Evolutionary conservation across 2,888 invertebrate species (phyloP), one percentile per base, ranked within the genome.

Genomic region (Cerceris ruficornis): DNA sequence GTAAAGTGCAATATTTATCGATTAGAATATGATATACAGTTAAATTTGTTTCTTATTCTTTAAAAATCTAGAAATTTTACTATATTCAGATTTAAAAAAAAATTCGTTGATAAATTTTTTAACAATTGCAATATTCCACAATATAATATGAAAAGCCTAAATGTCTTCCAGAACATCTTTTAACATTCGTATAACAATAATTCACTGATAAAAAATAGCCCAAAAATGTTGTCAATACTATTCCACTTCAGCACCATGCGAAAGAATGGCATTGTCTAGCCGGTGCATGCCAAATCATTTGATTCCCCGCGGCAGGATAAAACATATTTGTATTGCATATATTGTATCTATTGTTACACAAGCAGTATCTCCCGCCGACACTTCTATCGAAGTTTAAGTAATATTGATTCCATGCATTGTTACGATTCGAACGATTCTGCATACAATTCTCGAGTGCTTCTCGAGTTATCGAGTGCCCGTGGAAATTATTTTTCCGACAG

Each of bases 351-450:
- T 13, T 15, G 15, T 59, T 15, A 49, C 55, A 77, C 54, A 46
- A 17, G 9, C 57, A 66, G 46, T 64, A 42, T n/a, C 49, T 49
- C 13, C 42, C 13, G 9, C 0, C 6, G 13, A 17, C 7, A 14
- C 41, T 54, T n/a, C 49, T 59, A 46, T 75, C 46, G 11, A 28
- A 42, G 41, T 68, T 76, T 57, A 57, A 52, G 13, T 69, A 61
- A 61, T 61, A 71, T 13, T 6, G 71, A 68, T 68, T 52, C 50
- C 39, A 61, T 39, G 50, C 46, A 46, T 43, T 42, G 70, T 60
- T 54, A n/a, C 58, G 70, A 67, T 13, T 54, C 43, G 50, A 43
- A 14, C 59, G 55, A 42, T 17, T 57, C 52, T n/a, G 42, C 55
- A 39, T 6, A 28, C 59, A 64, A 50, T 43, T 70, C 11, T 70